Percentiles rank a stretch among this genome's conserved stretches.
Conservation (phyloP, 2,888 invertebrate genomes). For the Subacronicta megacephala region DNA sequence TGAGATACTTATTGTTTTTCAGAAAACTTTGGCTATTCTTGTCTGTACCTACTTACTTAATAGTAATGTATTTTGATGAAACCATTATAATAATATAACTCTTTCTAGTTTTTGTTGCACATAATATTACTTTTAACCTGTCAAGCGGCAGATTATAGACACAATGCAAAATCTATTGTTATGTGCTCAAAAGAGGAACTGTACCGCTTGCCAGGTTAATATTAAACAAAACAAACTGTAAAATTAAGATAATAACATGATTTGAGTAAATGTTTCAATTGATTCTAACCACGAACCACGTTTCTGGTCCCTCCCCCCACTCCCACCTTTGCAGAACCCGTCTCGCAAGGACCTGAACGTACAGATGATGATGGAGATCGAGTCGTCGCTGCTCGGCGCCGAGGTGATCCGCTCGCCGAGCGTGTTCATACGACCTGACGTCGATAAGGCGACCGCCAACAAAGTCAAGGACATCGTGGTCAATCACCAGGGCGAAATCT, state of each 20-base stretch:
- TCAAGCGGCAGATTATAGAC: no score
- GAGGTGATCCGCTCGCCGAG: slow-evolving; percentile 94
- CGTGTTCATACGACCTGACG: slow-evolving; percentile 95
- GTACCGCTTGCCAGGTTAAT: no score
- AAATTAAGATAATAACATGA: not conserved
- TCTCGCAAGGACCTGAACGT: slow-evolving; percentile 97
- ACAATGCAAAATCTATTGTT: no score
- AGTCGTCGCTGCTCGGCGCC: slow-evolving; percentile 94
- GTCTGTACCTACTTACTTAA: not conserved
- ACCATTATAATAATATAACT: not conserved
- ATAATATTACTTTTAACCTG: no score
- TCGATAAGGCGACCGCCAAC: slow-evolving; percentile 94
- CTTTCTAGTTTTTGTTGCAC: not conserved
- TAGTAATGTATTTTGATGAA: not conserved
- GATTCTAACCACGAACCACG: slow-evolving; percentile 58
- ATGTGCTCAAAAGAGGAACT: no score
- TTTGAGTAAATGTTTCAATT: not conserved
- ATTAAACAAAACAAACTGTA: not conserved
- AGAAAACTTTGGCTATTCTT: not conserved
- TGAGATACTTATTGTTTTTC: slow-evolving; percentile 8
- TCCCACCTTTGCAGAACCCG: slow-evolving; percentile 92
- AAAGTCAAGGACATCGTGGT: slow-evolving; percentile 97
- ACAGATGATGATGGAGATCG: slow-evolving; percentile 97
- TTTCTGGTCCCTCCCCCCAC: slow-evolving; percentile 58
- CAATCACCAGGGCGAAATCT: slow-evolving; percentile 94